These are phyloP conservation scores for Nysson spinosus DNA, from an alignment of 2,888 invertebrate species.

Conservation along the genomic window DNA sequence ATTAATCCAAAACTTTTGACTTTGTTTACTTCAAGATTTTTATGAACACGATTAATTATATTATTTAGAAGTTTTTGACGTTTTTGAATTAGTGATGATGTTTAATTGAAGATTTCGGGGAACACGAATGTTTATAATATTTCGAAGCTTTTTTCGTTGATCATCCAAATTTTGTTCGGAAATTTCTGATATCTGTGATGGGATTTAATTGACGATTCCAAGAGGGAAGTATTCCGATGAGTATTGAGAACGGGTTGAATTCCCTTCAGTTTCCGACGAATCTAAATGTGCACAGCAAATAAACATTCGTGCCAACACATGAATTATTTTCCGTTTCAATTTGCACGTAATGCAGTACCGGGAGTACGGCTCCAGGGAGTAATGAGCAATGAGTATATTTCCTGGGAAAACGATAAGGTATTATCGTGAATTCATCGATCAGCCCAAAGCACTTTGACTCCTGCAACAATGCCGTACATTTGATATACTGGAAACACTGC, in stretches of 20 bases:
- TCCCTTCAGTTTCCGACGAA: slow-evolving; percentile 19
- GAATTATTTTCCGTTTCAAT: slow-evolving; percentile 52
- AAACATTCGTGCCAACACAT: slow-evolving; percentile 24
- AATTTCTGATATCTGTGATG: no score
- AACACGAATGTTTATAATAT: no score
- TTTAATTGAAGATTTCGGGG: no score
- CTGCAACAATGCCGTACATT: no score
- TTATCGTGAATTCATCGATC: slow-evolving; percentile 24
- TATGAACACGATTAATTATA: no score
- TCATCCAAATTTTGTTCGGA: no score
- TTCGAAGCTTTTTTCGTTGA: no score
- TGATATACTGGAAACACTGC: background rate
- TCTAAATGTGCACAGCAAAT: slow-evolving; percentile 14
- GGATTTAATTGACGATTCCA: no score
- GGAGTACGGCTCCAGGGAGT: slow-evolving; percentile 12
- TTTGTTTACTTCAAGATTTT: no score
- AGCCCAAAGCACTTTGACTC: slow-evolving; percentile 39
- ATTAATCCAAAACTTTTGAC: background rate
- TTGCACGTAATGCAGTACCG: slow-evolving; percentile 33
- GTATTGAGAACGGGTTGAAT: background rate
- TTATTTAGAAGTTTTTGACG: no score
- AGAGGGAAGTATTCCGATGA: slow-evolving; percentile 5
- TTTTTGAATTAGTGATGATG: no score
- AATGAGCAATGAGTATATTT: slow-evolving; percentile 33
- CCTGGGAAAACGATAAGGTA: slow-evolving; percentile 17